phyloP scores from a whole-genome alignment of 2,888 invertebrate species.

The Spicauda simplicius region DNA sequence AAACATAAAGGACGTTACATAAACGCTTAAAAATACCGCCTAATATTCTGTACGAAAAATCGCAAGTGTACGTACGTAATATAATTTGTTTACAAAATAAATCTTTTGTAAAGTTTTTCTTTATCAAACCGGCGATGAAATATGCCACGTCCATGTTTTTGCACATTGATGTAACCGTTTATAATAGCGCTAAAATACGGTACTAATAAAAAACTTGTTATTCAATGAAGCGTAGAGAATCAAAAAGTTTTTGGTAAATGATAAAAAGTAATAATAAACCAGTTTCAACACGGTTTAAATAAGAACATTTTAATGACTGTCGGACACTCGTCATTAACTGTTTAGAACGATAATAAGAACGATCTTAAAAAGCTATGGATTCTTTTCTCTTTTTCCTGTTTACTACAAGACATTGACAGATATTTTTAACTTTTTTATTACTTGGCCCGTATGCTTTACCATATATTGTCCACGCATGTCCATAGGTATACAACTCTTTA shows the following conservation, averaged over 20 bases:
- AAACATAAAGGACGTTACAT: background rate
- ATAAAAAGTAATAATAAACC: background rate
- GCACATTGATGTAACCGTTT: background rate
- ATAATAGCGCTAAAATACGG: background rate
- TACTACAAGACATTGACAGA: constrained; percentile 1
- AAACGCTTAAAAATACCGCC: background rate
- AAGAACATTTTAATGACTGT: background rate
- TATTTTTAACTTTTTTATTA: background rate
- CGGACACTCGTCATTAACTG: background rate
- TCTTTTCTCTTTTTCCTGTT: background rate
- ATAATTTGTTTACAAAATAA: too few relatives aligned
- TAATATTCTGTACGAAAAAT: background rate
- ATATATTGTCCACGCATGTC: background rate
- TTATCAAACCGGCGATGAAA: background rate
- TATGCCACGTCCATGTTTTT: constrained; percentile 2
- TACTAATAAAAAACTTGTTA: constrained; percentile 9
- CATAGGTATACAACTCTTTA: too few relatives aligned
- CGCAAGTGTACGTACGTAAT: background rate
- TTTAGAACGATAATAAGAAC: background rate
- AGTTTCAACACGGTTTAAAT: background rate
- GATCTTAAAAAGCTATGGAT: background rate
- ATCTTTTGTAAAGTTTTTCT: too few relatives aligned
- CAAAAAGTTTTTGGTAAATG: constrained; percentile 4
- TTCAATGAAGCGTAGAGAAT: constrained; percentile 3
- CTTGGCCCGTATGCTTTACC: background rate